phyloP scores from a whole-genome alignment of 1,140 invertebrate genomes.

The Macrobrachium rosenbergii region DNA sequence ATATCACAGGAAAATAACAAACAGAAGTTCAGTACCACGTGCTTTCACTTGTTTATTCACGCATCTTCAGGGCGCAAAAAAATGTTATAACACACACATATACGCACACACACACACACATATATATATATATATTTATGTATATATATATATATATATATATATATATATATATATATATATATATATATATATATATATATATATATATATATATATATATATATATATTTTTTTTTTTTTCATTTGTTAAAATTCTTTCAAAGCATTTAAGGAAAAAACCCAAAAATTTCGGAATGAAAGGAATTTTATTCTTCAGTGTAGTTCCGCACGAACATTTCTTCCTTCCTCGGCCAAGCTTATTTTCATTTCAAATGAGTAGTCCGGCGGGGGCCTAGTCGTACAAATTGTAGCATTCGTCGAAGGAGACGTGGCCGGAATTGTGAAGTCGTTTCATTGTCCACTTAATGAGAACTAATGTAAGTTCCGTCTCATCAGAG shows the following conservation, averaged over 20 bases:
- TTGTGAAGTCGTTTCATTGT: too few species aligned
- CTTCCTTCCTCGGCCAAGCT: neutral
- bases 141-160: constrained; percentile 11
- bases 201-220: constrained; percentile 11
- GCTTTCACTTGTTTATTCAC: too few species aligned
- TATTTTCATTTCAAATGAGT: neutral
- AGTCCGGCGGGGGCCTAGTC: too few species aligned
- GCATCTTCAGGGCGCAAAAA: too few species aligned
- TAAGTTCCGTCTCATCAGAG: too few species aligned
- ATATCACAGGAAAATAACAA: too few species aligned
- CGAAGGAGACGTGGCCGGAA: too few species aligned
- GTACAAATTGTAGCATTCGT: too few species aligned
- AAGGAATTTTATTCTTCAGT: neutral
- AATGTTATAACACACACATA: too few species aligned
- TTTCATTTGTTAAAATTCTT: too few species aligned
- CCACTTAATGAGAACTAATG: too few species aligned
- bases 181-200: constrained; percentile 11
- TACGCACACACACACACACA: neutral
- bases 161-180: constrained; percentile 11
- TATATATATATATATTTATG: neutral
- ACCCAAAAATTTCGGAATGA: neutral
- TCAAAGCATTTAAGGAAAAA: neutral
- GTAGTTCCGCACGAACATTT: neutral
- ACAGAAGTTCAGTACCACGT: too few species aligned
- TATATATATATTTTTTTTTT: constrained; percentile 5